Percentiles rank a stretch among this genome's conserved stretches.
Evolutionary conservation across 1,140 invertebrate genomes (phyloP).

Genomic region (Drosophila yakuba): DNA sequence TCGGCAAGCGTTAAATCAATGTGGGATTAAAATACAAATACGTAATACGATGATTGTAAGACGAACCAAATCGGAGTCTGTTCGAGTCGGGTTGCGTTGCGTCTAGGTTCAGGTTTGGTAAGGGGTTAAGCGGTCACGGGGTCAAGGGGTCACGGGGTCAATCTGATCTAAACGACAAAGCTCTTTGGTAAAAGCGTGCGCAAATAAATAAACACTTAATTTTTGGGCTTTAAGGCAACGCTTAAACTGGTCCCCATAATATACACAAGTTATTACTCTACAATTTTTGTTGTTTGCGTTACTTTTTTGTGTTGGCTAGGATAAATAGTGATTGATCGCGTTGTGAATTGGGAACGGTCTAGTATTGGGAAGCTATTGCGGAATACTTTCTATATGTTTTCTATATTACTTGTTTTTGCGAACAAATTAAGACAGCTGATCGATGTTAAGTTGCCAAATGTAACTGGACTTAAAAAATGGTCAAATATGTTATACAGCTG

Average conservation of each 20-base stretch:
- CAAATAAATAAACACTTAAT: slow-evolving; percentile 34
- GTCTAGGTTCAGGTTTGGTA: background rate
- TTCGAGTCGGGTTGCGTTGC: slow-evolving; percentile 35
- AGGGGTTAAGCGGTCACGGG: slow-evolving; percentile 2
- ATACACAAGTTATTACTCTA: slow-evolving; percentile 49
- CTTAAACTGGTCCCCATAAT: slow-evolving; percentile 77
- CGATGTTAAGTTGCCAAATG: slow-evolving; percentile 3
- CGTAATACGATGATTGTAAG: slow-evolving; percentile 27
- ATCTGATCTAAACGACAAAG: slow-evolving; percentile 41
- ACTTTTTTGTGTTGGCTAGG: slow-evolving; percentile 25
- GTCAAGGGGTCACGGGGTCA: slow-evolving; percentile 7
- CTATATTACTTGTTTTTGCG: background rate
- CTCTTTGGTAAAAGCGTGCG: slow-evolving; percentile 44
- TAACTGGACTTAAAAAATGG: background rate
- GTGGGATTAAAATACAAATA: slow-evolving; percentile 15
- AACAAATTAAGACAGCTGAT: slow-evolving; percentile 8
- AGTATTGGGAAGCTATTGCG: slow-evolving; percentile 11
- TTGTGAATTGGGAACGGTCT: slow-evolving; percentile 24
- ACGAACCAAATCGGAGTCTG: slow-evolving; percentile 27
- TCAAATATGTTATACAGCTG: background rate
- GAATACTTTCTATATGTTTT: too few relatives aligned
- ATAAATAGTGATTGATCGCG: slow-evolving; percentile 39
- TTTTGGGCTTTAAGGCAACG: slow-evolving; percentile 66
- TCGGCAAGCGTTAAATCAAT: slow-evolving; percentile 55
- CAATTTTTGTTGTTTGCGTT: slow-evolving; percentile 44